Percentiles rank a stretch among this genome's conserved stretches.
Evolutionary conservation across 35 echinoderm and acorn worm species (phyloP).

Genomic region (Eucidaris tribuloides): DNA sequence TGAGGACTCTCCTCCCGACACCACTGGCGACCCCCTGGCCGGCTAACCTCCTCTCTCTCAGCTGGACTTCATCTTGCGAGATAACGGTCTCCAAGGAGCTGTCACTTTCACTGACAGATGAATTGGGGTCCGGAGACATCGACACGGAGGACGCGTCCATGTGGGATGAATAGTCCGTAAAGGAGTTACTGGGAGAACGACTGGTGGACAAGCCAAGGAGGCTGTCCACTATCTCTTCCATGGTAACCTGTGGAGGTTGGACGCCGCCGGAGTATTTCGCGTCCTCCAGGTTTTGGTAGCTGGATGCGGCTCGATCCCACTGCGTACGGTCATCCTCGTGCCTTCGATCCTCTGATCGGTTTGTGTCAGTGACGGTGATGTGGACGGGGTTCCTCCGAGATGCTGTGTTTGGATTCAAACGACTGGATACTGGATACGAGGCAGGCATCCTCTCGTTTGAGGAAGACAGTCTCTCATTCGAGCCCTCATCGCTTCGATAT

Average conservation of each 20-base stretch:
- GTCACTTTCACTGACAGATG: constrained; percentile 5
- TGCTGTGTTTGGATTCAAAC: background rate
- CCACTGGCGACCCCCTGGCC: background rate
- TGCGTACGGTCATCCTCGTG: background rate
- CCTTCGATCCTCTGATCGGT: constrained; percentile 29
- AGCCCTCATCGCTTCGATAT: background rate
- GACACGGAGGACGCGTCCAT: constrained; percentile 20
- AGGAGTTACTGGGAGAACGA: constrained; percentile 16
- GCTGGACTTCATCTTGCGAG: constrained; percentile 11
- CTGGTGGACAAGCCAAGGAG: constrained; percentile 36
- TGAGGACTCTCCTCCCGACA: constrained; percentile 15
- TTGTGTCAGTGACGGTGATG: constrained; percentile 24
- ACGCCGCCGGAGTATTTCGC: constrained; percentile 7
- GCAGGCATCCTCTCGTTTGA: too few species aligned
- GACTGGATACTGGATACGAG: too few species aligned
- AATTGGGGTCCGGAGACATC: background rate
- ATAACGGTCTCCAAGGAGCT: constrained; percentile 21
- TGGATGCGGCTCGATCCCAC: constrained; percentile 12
- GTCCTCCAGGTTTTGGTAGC: background rate
- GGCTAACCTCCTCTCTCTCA: background rate
- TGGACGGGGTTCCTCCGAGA: background rate
- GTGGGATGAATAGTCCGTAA: constrained; percentile 21
- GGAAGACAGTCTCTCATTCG: too few species aligned
- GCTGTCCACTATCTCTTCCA: constrained; percentile 69
- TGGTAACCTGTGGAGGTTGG: constrained; percentile 36